Evolutionary conservation across 37 sponge, comb jelly and placozoan species (phyloP).

Genomic region (Amphimedon queenslandica): DNA sequence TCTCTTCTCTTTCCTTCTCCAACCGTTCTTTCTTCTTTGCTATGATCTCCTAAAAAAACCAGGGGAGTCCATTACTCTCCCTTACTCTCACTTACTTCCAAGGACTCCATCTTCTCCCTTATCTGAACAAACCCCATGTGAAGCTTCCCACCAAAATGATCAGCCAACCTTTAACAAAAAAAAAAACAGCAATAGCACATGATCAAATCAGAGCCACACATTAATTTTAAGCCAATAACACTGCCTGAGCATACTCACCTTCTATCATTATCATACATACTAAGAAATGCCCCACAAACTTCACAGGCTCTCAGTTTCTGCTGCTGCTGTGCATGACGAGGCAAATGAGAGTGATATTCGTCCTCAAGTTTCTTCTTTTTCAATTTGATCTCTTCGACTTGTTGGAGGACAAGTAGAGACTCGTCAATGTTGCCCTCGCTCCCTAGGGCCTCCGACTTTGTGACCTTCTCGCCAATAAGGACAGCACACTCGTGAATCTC

Average conservation of each 20-base stretch:
- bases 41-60: neutral
- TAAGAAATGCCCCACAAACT: constrained; percentile 99
- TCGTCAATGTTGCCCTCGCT: constrained; percentile 94
- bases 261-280: constrained; percentile 98
- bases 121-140: constrained; percentile 97
- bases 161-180: constrained; percentile 70
- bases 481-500: constrained; percentile 86
- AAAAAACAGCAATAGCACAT: neutral
- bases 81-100: constrained; percentile 65
- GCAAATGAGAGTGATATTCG: constrained; percentile 76
- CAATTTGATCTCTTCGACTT: constrained; percentile 86
- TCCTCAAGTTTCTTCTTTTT: constrained; percentile 91
- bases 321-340: constrained; percentile 86
- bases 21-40: neutral
- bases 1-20: neutral
- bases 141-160: constrained; percentile 99
- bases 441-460: constrained; percentile 90
- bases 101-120: constrained; percentile 74
- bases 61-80: neutral
- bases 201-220: constrained; percentile 5
- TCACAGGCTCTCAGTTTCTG: constrained; percentile 99
- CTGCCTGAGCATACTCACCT: constrained; percentile 26
- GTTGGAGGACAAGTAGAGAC: constrained; percentile 76
- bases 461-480: constrained; percentile 95
- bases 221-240: too few species aligned